Base-by-base conservation (phyloP, 2,797 vertebrate genomes). In the Huso huso region DNA sequence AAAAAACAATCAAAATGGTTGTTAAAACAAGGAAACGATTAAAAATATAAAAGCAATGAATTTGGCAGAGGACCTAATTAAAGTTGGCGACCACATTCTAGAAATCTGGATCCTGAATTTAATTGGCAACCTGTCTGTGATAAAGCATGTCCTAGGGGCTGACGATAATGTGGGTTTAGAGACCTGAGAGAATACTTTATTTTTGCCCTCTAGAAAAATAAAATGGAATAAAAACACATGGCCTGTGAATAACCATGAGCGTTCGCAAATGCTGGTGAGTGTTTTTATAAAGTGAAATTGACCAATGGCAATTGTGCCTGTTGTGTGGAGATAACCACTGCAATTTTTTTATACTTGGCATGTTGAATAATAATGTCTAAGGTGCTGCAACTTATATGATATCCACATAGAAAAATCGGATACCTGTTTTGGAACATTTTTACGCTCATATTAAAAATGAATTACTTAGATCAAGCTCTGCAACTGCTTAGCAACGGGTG, bases 111-210 rank as follows among this genome's bases (percentile, higher is more conserved):
- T 83, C 65, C 76, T 81, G 75, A 87, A 71, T 82, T 82, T 80
- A 85, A 87, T 81, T 91, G 87, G 89, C 89, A 89, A 74, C 78
- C 77, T 84, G 80, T 83, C 83, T 78, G 68, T 75, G 75, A 81
- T 74, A 66, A 73, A 81, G 72, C 73, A 73, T 81, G 80, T 78
- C 74, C 70, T 74, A 81, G 75, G 50, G 23, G 23, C 23, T 51
- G 53, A 55, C 60, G 9, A 12, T 68, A 74, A 76, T 61, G 51
- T 60, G 37, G 8, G 66, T 66, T 63, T 52, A 5, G 69, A 71
- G 67, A 76, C 75, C 74, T 68, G 74, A 72, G 67, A 81, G 73
- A 73, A 73, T 75, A 65, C 59, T 61, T 69, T 64, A 64, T 60
- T 76, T 37, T 37, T 37, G 23, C 68, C 64, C 13, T 72, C 79